Evolutionary conservation across 2,888 invertebrate genomes (phyloP), one percentile per base, ranked within the genome.

Genomic region (Scotopteryx bipunctaria): DNA sequence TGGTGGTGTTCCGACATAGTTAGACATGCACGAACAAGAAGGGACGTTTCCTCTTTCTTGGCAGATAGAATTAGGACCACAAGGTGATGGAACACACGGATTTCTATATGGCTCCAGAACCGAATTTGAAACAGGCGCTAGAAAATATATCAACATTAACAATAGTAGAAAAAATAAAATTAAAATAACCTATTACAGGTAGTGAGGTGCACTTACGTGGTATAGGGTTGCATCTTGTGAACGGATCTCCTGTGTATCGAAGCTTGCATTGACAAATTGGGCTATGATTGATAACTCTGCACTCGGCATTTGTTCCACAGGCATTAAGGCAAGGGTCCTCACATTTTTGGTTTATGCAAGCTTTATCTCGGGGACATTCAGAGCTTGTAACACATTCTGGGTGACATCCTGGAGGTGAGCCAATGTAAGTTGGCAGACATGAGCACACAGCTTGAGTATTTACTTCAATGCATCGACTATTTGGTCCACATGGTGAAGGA

Each of bases 301-400:
- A 97, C 40, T 92, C 91, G 0, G 94, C 90, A 66, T 94, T 93
- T 71, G 87, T 86, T 13, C 94, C 95, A 76, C 94, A 95, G 13
- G 92, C 91, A 65, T 93, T 93, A 13, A 91, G 82, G 64, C 97
- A 97, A 27, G 97, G 96, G 77, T 96, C 92, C 37, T 88, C 82
- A 74, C 97, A 97, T 83, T 95, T 95, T 61, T 94, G 93, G 68
- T 94, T 93, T 5, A 95, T 83, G 70, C 97, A 97, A 3, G 96
- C 94, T 71, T 92, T 93, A 62, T 94, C 93, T 44, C 91, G 89
- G 2, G 93, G 78, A 78, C 97, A 97, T 78, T 96, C 96, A 0
- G 94, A 92, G 67, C 94, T 96, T 31, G 93, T 90, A 5, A 93
- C 91, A 75, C 96, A 96, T 80, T 96, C 95, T 8, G 95, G 95